Evolutionary conservation across 64 coral and sea anemone genomes (phyloP).

Genomic region (Hydrozoanthus tunicans): DNA sequence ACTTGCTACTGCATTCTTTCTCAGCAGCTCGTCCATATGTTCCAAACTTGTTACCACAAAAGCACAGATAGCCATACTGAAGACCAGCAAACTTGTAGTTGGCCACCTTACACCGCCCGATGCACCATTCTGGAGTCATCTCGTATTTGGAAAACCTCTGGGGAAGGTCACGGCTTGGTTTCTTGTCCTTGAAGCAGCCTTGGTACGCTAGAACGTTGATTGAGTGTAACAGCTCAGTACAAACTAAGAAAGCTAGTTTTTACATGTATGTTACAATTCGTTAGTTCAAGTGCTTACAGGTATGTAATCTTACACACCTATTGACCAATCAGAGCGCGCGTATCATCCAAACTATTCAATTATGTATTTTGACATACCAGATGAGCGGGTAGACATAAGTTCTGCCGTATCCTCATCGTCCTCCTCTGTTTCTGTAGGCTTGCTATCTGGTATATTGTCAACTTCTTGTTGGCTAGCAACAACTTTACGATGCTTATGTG

Average conservation of each 20-base stretch:
- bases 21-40: conserved; percentile 69
- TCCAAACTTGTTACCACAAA: conserved; percentile 93
- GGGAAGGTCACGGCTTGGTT: conserved; percentile 78
- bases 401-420: conserved; percentile 33
- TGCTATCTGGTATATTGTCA: conserved; percentile 66
- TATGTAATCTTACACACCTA: too few species aligned
- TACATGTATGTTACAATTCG: not conserved
- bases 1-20: conserved; percentile 77
- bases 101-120: conserved; percentile 83
- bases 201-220: conserved; percentile 64
- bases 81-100: conserved; percentile 89
- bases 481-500: conserved; percentile 76
- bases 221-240: not conserved
- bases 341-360: too few species aligned
- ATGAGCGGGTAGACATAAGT: conserved; percentile 31
- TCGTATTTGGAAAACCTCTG: conserved; percentile 91
- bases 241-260: not conserved
- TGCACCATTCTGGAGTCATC: conserved; percentile 99
- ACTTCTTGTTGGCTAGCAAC: conserved; percentile 82
- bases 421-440: conserved; percentile 41
- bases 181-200: conserved; percentile 88
- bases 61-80: conserved; percentile 91
- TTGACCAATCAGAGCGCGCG: too few species aligned
- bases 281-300: too few species aligned
- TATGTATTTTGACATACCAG: not conserved